These are phyloP conservation scores for Diadophis punctatus DNA, from an alignment of 2,113 vertebrate genomes.

Conservation along the genomic window DNA sequence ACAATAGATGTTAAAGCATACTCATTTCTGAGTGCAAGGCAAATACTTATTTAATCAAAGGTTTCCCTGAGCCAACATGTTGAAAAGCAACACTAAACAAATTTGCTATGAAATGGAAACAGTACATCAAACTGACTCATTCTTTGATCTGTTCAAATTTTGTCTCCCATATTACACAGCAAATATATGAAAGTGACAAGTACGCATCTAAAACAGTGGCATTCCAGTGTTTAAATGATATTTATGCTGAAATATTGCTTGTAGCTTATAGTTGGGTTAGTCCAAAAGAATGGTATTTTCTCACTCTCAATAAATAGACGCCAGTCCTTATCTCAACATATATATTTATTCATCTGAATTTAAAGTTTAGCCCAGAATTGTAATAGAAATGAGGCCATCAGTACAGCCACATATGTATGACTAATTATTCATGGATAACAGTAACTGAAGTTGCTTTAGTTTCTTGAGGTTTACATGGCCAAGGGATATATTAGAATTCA, in stretches of 20 bases:
- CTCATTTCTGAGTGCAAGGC: conserved; percentile 2
- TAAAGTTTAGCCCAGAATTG: neutral
- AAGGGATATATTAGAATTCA: neutral
- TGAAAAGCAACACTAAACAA: neutral
- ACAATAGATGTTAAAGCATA: conserved; percentile 13
- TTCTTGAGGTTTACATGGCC: neutral
- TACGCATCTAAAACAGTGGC: neutral
- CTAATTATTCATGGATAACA: neutral
- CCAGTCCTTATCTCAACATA: neutral
- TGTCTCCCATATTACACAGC: neutral
- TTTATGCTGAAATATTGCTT: neutral
- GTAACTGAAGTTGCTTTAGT: neutral
- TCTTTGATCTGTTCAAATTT: conserved; percentile 11
- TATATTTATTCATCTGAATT: neutral
- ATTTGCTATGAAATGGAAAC: conserved; percentile 18
- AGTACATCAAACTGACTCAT: neutral
- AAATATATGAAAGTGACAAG: conserved; percentile 2
- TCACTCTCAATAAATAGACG: neutral
- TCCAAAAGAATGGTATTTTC: neutral
- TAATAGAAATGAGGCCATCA: neutral
- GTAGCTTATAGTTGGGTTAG: neutral
- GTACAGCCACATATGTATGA: neutral
- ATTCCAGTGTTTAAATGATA: neutral
- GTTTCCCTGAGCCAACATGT: neutral
- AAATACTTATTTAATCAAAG: conserved; percentile 27